Evolutionary conservation across 2,113 vertebrate genomes (phyloP).

Genomic region (Cottus gobio): DNA sequence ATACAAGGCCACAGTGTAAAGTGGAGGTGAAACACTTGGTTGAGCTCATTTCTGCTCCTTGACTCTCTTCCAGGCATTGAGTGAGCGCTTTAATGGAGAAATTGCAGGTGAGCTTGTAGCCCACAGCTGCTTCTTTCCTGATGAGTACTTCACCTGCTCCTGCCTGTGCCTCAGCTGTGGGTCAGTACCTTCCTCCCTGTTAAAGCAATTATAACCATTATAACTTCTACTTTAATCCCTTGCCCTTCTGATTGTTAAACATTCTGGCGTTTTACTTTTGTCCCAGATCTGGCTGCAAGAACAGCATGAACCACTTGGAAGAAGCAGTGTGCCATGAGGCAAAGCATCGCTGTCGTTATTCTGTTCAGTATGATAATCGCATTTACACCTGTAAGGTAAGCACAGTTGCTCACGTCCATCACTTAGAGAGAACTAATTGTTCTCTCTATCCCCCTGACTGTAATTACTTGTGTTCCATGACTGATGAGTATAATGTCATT

Average conservation of each 20-base stretch:
- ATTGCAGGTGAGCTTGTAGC: slow-evolving; percentile 93
- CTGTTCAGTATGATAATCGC: slow-evolving; percentile 95
- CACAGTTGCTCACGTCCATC: background rate
- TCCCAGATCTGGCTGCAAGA: slow-evolving; percentile 93
- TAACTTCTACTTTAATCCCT: background rate
- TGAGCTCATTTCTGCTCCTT: slow-evolving; percentile 8
- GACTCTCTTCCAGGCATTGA: slow-evolving; percentile 87
- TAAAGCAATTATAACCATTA: background rate
- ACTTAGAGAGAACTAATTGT: background rate
- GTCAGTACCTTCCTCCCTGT: slow-evolving; percentile 81
- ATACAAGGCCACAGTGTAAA: background rate
- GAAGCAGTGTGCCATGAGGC: slow-evolving; percentile 92
- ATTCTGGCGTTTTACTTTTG: background rate
- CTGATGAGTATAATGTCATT: background rate
- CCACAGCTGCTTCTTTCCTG: slow-evolving; percentile 97
- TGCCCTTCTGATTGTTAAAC: background rate
- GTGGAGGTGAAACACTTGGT: background rate
- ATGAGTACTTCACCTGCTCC: slow-evolving; percentile 99
- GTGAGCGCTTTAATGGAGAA: slow-evolving; percentile 96
- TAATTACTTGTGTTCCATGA: background rate
- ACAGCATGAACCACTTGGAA: slow-evolving; percentile 97
- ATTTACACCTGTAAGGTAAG: slow-evolving; percentile 98
- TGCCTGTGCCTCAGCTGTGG: slow-evolving; percentile 95
- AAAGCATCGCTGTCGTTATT: slow-evolving; percentile 94
- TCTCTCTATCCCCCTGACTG: background rate